Evolutionary conservation across 2,888 invertebrate genomes (phyloP).

Genomic region (Andrena fulva): DNA sequence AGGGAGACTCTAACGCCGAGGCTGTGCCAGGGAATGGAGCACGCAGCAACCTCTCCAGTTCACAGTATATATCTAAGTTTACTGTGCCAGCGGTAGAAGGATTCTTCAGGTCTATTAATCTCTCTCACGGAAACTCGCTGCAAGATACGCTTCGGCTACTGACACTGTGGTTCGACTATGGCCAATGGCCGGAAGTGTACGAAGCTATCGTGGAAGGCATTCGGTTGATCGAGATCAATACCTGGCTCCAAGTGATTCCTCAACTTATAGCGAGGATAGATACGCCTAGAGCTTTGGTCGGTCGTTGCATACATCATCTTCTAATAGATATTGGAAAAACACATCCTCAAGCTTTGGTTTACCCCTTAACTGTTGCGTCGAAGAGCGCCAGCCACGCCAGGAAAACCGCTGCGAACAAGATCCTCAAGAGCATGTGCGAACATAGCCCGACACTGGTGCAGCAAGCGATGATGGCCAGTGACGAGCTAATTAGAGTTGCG

Average conservation of each 20-base stretch:
- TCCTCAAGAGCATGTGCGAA: conserved; percentile 97
- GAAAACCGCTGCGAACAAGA: conserved; percentile 96
- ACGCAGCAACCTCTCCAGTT: conserved; percentile 77
- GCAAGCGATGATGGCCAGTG: conserved; percentile 98
- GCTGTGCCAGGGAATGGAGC: conserved; percentile 63
- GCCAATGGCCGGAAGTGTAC: conserved; percentile 96
- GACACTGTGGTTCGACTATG: conserved; percentile 99
- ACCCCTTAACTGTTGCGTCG: conserved; percentile 98
- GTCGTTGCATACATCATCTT: conserved; percentile 95
- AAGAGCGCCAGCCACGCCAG: conserved; percentile 95
- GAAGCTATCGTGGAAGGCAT: conserved; percentile 97
- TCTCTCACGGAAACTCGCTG: conserved; percentile 96
- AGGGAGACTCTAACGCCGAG: conserved; percentile 75
- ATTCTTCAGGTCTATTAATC: conserved; percentile 97
- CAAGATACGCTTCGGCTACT: conserved; percentile 98
- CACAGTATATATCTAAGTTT: conserved; percentile 90
- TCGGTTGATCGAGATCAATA: conserved; percentile 97
- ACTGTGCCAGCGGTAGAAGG: conserved; percentile 98
- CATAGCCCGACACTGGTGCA: conserved; percentile 96
- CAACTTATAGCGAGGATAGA: conserved; percentile 99
- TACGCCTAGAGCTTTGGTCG: conserved; percentile 94
- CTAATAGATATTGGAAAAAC: conserved; percentile 98
- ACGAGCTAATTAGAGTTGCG: conserved; percentile 98
- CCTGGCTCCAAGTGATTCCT: conserved; percentile 99
- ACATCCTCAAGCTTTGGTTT: conserved; percentile 98